Percentiles rank a stretch among this genome's conserved stretches.
Conservation (phyloP, 2,888 invertebrate genomes). For the Dioctria linearis region DNA sequence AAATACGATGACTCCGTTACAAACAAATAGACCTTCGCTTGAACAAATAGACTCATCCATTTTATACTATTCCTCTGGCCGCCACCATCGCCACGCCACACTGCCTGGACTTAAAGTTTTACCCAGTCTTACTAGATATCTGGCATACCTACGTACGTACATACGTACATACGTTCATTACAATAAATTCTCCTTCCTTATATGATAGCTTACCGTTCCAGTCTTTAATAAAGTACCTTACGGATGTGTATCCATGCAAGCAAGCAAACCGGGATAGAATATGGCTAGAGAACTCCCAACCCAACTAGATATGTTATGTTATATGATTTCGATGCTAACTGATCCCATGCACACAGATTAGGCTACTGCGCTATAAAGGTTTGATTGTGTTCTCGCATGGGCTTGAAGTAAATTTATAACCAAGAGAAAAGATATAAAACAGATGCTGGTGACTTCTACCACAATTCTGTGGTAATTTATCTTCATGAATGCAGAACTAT, state of each 20-base stretch:
- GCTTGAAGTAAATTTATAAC: constrained; percentile 49
- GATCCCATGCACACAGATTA: constrained; percentile 49
- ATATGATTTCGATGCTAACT: constrained; percentile 27
- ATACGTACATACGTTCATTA: constrained; percentile 27
- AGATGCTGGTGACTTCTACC: constrained; percentile 52
- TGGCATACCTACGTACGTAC: too few species aligned
- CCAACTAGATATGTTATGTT: constrained; percentile 39
- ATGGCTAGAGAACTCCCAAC: constrained; percentile 46
- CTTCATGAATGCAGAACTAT: constrained; percentile 52
- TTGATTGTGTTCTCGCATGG: constrained; percentile 51
- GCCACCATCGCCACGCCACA: background rate
- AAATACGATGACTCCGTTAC: constrained; percentile 49
- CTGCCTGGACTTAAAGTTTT: constrained; percentile 10
- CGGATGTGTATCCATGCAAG: constrained; percentile 40
- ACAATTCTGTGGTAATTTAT: constrained; percentile 53
- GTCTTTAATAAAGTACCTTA: constrained; percentile 48
- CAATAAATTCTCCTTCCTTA: constrained; percentile 51
- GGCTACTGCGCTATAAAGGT: constrained; percentile 47
- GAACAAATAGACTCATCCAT: constrained; percentile 53
- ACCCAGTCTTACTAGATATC: too few species aligned
- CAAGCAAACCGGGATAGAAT: background rate
- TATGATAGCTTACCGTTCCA: constrained; percentile 45
- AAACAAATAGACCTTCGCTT: constrained; percentile 49
- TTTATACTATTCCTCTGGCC: constrained; percentile 22
- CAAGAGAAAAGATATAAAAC: constrained; percentile 51